Evolutionary conservation across 1,140 invertebrate species (phyloP).

Genomic region (Babylonia areolata): DNA sequence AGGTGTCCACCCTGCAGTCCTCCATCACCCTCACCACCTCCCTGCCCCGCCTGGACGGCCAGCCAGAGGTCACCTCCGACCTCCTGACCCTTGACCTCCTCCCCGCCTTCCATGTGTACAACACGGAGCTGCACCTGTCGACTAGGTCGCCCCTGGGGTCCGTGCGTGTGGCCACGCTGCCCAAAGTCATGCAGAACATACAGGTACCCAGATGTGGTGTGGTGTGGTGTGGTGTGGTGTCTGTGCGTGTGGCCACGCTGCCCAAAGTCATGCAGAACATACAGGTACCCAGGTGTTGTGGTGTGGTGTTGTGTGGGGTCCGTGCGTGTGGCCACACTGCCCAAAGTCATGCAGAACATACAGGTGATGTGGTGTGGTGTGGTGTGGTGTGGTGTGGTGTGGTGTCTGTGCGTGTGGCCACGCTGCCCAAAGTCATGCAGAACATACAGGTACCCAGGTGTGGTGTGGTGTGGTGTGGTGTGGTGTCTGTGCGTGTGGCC

Average conservation of each 20-base stretch:
- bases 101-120: constrained; percentile 72
- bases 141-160: constrained; percentile 56
- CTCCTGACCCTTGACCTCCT: constrained; percentile 63
- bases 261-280: constrained; percentile 52
- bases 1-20: constrained; percentile 63
- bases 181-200: constrained; percentile 54
- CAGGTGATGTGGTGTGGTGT: no score
- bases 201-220: constrained; percentile 52
- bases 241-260: constrained; percentile 60
- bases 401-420: no score
- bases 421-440: no score
- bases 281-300: no score
- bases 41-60: constrained; percentile 56
- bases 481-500: no score
- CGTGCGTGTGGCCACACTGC: no score
- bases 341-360: no score
- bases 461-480: no score
- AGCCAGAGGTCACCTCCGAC: constrained; percentile 58
- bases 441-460: no score
- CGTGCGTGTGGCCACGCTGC: constrained; percentile 60
- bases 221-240: constrained; percentile 54
- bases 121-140: constrained; percentile 65
- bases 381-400: no score
- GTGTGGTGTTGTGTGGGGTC: no score
- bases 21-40: constrained; percentile 59